Percentiles rank a stretch among this genome's conserved stretches.
phyloP scores from a whole-genome alignment of 2,113 vertebrate species.

The Indri indri region DNA sequence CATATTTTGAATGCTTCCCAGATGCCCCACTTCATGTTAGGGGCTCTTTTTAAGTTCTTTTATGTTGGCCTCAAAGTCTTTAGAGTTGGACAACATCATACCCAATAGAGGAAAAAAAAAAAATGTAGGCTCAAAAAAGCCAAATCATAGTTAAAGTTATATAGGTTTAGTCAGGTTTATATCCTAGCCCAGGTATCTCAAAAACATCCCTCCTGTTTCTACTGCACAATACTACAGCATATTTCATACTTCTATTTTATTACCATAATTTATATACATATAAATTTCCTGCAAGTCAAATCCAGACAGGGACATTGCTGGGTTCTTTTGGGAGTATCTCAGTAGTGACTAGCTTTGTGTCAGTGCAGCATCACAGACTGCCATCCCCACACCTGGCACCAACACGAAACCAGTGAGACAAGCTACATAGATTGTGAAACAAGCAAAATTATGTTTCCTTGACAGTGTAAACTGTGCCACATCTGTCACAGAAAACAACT shows the following conservation, averaged over 20 bases:
- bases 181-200: fast-evolving
- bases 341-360: background rate
- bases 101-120: background rate
- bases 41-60: background rate
- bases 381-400: fast-evolving
- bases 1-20: background rate
- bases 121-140: background rate
- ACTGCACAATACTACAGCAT: background rate
- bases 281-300: background rate
- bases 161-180: background rate
- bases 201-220: background rate
- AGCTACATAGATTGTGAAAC: background rate
- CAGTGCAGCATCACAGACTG: background rate
- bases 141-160: background rate
- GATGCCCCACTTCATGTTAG: background rate
- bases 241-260: background rate
- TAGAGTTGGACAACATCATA: background rate
- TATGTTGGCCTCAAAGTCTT: background rate
- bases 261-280: background rate
- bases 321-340: background rate
- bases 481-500: background rate
- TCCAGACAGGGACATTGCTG: background rate
- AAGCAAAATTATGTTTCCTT: background rate
- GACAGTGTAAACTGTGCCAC: background rate
- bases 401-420: background rate